Evolutionary conservation across 2,888 invertebrate species (phyloP).

Genomic region (Clanis bilineata): DNA sequence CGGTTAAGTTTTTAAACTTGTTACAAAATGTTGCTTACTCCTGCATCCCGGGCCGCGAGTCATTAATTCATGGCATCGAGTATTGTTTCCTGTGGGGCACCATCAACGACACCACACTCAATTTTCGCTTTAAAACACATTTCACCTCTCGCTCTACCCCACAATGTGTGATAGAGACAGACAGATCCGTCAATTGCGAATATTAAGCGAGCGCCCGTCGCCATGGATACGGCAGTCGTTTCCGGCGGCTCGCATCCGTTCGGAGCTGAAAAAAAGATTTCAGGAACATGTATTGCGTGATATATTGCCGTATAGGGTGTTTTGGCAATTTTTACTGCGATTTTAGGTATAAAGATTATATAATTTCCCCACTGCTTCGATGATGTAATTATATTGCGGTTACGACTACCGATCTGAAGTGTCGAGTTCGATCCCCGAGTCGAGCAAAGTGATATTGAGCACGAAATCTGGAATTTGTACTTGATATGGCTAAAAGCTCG

Average conservation of each 20-base stretch:
- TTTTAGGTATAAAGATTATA: background rate
- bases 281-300: constrained; percentile 43
- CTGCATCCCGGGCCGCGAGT: constrained; percentile 55
- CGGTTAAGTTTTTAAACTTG: no score
- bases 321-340: constrained; percentile 4
- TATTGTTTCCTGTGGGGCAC: constrained; percentile 76
- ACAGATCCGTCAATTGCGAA: constrained; percentile 39
- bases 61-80: constrained; percentile 79
- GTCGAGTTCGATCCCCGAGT: no score
- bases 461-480: no score
- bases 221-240: constrained; percentile 43
- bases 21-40: constrained; percentile 33
- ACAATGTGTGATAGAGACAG: constrained; percentile 36
- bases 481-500: no score
- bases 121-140: constrained; percentile 64
- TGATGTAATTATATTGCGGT: no score
- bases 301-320: background rate
- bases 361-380: no score
- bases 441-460: no score
- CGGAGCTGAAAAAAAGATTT: constrained; percentile 64
- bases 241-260: constrained; percentile 69
- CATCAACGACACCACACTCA: constrained; percentile 66
- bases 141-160: constrained; percentile 3
- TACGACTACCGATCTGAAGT: no score
- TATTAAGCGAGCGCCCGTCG: constrained; percentile 36